phyloP scores from a whole-genome alignment of 2,113 vertebrate genomes.

The Halichoerus grypus region DNA sequence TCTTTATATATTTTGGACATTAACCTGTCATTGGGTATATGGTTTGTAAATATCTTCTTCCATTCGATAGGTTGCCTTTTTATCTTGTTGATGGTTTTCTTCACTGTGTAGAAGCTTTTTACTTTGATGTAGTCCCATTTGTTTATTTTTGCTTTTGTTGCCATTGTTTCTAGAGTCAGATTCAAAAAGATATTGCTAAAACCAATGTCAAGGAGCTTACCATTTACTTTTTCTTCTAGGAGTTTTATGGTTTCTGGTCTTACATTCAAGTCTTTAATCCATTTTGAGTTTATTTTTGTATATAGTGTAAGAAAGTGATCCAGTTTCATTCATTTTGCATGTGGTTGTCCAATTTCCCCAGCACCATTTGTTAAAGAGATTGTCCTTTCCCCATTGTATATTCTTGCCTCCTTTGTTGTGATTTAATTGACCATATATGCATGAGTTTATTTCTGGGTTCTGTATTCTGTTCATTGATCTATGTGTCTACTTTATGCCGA shows the following conservation, averaged over 20 bases:
- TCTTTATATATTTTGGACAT: background rate
- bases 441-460: background rate
- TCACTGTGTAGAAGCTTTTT: background rate
- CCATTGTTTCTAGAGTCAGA: background rate
- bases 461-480: background rate
- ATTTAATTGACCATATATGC: background rate
- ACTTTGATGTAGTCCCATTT: background rate
- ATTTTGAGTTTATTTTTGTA: background rate
- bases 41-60: background rate
- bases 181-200: background rate
- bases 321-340: background rate
- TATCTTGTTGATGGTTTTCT: background rate
- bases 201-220: background rate
- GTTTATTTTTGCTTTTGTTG: background rate
- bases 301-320: background rate
- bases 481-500: background rate
- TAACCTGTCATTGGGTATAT: background rate
- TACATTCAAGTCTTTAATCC: background rate
- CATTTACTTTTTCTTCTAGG: background rate
- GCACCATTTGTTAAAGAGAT: background rate
- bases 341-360: background rate
- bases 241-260: background rate
- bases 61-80: background rate
- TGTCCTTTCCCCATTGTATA: background rate
- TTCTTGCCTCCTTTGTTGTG: background rate